Evolutionary conservation across 23 tunicate species (phyloP), one percentile per base, ranked within the genome.

Genomic region (Ciona savignyi): DNA sequence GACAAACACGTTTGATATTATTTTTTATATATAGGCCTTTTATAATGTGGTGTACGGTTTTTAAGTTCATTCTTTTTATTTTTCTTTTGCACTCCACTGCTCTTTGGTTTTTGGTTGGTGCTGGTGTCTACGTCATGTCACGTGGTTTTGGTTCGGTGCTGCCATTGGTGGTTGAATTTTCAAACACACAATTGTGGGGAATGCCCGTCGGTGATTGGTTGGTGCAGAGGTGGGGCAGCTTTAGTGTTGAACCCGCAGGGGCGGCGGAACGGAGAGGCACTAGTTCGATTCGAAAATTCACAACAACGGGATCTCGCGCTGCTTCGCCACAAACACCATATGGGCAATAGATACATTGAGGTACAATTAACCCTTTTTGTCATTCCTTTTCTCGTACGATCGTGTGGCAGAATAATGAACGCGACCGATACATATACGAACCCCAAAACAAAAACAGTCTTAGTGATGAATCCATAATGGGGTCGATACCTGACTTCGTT

Each of bases 331-430:
- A 84, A 90, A 67, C 99, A 95, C 35, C 96, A 95, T 74, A 95
- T 95, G 99, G 99, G 87, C 48, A 89, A 73, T 70, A 83, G 99
- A 9, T 95, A 95, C 61, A 95, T 95, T 33, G 99, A 95, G 91
- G 99, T 95, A 83, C 79, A 42, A 42, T 42, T n/a, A n/a, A n/a
- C n/a, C n/a, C n/a, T n/a, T n/a, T n/a, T n/a, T n/a, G n/a, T n/a
- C n/a, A n/a, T n/a, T n/a, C n/a, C n/a, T n/a, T n/a, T n/a, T n/a
- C n/a, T n/a, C n/a, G n/a, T 11, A 49, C 20, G 61, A 20, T 20
- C 61, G 15, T 49, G 15, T 49, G 61, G 61, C 19, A 15, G 20
- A 49, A 11, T 49, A 11, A 11, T 49, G 61, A 20, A 11, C 15
- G 20, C 61, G 15, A 11, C 20, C 20, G 61, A 20, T 20, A n/a